phyloP scores from a whole-genome alignment of 2,888 invertebrate species.

The Lagria hirta region DNA sequence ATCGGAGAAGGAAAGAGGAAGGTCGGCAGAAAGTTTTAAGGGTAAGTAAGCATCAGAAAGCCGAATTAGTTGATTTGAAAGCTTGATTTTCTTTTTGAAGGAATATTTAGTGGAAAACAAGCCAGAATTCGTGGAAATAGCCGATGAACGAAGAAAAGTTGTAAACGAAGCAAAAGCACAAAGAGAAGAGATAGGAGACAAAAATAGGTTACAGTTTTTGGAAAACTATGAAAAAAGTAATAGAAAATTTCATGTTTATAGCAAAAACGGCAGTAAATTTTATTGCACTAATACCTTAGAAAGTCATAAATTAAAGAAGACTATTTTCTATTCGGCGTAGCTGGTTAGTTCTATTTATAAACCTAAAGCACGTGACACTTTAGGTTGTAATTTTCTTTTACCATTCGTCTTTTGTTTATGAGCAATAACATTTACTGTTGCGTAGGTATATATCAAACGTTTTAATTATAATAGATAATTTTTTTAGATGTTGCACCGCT shows the following conservation, averaged over 20 bases:
- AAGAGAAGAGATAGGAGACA: slow-evolving; percentile 52
- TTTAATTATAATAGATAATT: background rate
- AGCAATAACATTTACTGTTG: too few relatives aligned
- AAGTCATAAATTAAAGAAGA: too few relatives aligned
- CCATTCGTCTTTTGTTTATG: too few relatives aligned
- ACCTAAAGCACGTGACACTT: too few relatives aligned
- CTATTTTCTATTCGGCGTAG: too few relatives aligned
- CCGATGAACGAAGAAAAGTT: slow-evolving; percentile 56
- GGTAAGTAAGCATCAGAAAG: background rate
- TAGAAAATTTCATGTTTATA: background rate
- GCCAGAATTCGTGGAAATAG: slow-evolving; percentile 67
- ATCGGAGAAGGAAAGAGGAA: slow-evolving; percentile 7
- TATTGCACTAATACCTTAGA: too few relatives aligned
- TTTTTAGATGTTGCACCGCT: slow-evolving; percentile 33
- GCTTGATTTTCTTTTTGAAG: slow-evolving; percentile 51
- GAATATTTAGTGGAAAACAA: slow-evolving; percentile 70
- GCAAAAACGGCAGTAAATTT: too few relatives aligned
- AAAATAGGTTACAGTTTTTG: slow-evolving; percentile 46
- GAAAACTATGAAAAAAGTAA: slow-evolving; percentile 25
- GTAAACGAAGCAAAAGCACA: slow-evolving; percentile 32
- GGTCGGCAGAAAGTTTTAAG: background rate
- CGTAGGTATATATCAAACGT: background rate
- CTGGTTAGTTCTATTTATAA: too few relatives aligned
- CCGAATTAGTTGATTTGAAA: slow-evolving; percentile 29
- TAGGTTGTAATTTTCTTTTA: too few relatives aligned